These are phyloP conservation scores for Drosophila putrida DNA, from an alignment of 2,888 invertebrate species.

Conservation along the genomic window DNA sequence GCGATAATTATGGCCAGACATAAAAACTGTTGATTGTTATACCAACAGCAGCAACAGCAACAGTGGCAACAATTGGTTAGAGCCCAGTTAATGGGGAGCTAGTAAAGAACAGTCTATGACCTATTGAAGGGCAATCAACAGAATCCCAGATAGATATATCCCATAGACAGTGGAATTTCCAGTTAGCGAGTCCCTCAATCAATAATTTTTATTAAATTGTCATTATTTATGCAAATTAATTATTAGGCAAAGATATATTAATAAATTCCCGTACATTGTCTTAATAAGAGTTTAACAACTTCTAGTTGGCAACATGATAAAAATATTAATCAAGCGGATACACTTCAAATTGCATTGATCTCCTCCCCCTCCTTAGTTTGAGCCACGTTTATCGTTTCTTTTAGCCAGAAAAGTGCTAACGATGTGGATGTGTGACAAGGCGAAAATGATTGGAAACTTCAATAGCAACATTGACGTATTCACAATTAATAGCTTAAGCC, in stretches of 20 bases:
- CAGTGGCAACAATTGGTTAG: constrained; percentile 9
- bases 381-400: constrained; percentile 14
- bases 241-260: no score
- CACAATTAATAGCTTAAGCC: constrained; percentile 42
- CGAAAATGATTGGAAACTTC: constrained; percentile 49
- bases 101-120: constrained; percentile 12
- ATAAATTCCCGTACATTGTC: no score
- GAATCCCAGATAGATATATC: not conserved
- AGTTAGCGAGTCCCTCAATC: constrained; percentile 10
- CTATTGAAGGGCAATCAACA: constrained; percentile 28
- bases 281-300: no score
- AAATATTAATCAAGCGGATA: constrained; percentile 8
- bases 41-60: constrained; percentile 13
- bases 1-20: constrained; percentile 44
- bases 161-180: not conserved
- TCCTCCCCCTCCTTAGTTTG: not conserved
- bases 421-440: constrained; percentile 32
- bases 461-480: constrained; percentile 42
- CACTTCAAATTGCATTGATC: constrained; percentile 6
- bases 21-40: constrained; percentile 33
- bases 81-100: not conserved
- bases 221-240: constrained; percentile 4
- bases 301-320: not conserved
- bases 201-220: constrained; percentile 7
- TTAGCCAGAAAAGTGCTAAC: constrained; percentile 40